These are phyloP conservation scores for Mythimna impura DNA, from an alignment of 2,888 invertebrate genomes.

Conservation along the genomic window DNA sequence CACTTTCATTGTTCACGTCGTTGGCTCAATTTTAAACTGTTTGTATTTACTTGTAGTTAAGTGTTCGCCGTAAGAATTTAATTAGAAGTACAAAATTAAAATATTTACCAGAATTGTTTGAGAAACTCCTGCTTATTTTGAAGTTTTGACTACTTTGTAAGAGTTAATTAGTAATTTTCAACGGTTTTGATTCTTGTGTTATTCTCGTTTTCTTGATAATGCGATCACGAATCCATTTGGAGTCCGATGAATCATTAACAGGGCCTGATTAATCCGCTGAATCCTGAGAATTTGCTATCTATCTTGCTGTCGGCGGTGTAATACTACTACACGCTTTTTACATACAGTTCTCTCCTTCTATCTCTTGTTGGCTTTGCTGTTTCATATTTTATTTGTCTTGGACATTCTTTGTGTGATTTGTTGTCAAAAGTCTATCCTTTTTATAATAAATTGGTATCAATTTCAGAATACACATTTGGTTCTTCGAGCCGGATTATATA, in stretches of 20 bases:
- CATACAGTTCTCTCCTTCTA: no score
- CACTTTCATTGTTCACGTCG: conserved; percentile 53
- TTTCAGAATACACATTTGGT: no score
- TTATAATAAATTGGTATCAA: no score
- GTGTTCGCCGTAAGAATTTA: conserved; percentile 39
- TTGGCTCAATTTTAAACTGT: conserved; percentile 42
- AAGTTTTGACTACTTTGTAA: conserved; percentile 24
- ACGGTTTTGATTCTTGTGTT: neutral
- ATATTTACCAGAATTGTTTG: conserved; percentile 22
- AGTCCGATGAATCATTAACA: neutral
- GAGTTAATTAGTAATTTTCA: conserved; percentile 12
- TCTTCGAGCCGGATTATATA: no score
- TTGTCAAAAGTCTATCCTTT: no score
- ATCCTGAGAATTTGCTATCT: neutral
- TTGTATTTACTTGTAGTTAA: conserved; percentile 35
- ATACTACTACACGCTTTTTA: no score
- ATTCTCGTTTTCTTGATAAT: neutral
- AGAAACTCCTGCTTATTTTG: conserved; percentile 19
- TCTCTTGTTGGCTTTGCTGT: no score
- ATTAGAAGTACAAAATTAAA: conserved; percentile 46
- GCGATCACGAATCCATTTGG: neutral
- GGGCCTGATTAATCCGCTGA: neutral
- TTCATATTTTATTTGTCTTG: no score
- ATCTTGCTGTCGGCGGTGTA: no score
- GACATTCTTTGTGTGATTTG: no score